These are phyloP conservation scores for Willisornis vidua DNA, from an alignment of 2,113 vertebrate genomes.

Conservation along the genomic window DNA sequence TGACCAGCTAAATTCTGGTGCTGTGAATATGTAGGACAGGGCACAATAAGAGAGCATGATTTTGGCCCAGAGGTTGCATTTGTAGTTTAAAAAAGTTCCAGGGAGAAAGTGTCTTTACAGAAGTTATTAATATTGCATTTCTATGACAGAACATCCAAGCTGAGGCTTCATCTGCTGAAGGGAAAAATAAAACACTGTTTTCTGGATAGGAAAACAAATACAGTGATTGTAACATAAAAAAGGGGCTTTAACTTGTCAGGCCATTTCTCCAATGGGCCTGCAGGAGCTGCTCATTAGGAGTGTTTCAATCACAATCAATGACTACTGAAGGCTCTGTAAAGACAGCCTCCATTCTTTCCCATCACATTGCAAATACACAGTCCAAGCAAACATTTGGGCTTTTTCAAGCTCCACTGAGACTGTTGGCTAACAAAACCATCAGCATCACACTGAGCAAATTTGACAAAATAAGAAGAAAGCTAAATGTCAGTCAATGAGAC, in stretches of 20 bases:
- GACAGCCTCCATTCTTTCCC: neutral
- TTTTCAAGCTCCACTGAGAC: neutral
- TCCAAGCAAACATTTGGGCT: neutral
- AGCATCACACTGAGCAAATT: neutral
- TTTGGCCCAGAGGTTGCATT: neutral
- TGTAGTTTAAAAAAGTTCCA: neutral
- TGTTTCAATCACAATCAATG: neutral
- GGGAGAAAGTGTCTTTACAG: neutral
- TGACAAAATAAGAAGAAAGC: constrained; percentile 19
- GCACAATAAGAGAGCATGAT: neutral
- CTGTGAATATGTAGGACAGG: neutral
- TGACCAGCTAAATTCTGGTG: neutral
- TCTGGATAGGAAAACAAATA: neutral
- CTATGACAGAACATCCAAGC: neutral
- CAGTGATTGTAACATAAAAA: neutral
- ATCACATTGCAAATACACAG: neutral
- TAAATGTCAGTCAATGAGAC: neutral
- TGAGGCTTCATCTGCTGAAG: neutral
- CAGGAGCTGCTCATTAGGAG: neutral
- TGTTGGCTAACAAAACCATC: constrained; percentile 12
- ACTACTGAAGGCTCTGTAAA: neutral
- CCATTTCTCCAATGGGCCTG: neutral
- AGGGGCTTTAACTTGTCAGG: neutral
- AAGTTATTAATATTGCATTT: neutral
- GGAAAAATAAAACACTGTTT: neutral